These are phyloP conservation scores for Cabera pusaria DNA, from an alignment of 2,888 invertebrate genomes.

Conservation along the genomic window DNA sequence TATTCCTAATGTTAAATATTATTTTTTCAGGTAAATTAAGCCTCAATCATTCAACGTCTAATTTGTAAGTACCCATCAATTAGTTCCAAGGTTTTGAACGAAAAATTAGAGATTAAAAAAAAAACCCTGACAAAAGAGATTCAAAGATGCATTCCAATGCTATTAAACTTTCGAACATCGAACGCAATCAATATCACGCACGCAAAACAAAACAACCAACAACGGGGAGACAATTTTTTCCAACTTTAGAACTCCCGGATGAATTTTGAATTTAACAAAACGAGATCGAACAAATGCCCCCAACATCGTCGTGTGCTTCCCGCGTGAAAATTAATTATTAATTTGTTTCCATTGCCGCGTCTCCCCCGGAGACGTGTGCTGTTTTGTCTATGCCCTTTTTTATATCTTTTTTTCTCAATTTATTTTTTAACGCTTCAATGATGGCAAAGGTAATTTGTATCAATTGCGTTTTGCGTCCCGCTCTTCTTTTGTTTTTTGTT, in stretches of 20 bases:
- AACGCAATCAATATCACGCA: constrained; percentile 33
- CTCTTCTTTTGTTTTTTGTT: constrained; percentile 20
- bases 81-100: too few relatives aligned
- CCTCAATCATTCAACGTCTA: constrained; percentile 6
- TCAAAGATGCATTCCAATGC: constrained; percentile 3
- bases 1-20: too few relatives aligned
- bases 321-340: constrained; percentile 78
- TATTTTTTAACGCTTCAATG: constrained; percentile 63
- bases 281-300: constrained; percentile 64
- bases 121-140: too few relatives aligned
- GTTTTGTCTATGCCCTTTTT: constrained; percentile 58
- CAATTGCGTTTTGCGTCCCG: constrained; percentile 42
- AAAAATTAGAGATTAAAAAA: too few relatives aligned
- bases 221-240: constrained; percentile 58
- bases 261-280: constrained; percentile 74
- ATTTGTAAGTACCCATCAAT: constrained; percentile 7
- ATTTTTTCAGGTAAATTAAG: constrained; percentile 56
- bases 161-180: constrained; percentile 17
- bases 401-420: constrained; percentile 47
- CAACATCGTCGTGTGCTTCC: constrained; percentile 58
- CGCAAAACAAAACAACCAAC: constrained; percentile 38
- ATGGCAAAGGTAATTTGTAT: constrained; percentile 64
- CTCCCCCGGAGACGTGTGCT: constrained; percentile 56
- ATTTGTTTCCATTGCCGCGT: constrained; percentile 69
- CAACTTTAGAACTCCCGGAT: constrained; percentile 63